A percentile compares a stretch with the other conserved stretches of the same genome.
phyloP scores from a whole-genome alignment of 2,888 invertebrate genomes.

The Patella caerulea region DNA sequence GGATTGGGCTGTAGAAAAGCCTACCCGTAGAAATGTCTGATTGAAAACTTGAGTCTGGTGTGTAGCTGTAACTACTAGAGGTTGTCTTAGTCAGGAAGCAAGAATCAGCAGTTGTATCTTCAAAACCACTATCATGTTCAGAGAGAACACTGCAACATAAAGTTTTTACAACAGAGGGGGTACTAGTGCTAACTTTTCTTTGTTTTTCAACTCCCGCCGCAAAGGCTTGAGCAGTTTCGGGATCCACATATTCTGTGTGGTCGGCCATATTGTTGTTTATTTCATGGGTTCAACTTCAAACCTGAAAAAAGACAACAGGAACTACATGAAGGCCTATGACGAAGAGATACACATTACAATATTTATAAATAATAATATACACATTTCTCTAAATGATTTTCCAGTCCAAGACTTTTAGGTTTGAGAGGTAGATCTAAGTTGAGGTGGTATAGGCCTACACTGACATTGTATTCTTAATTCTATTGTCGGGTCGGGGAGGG shows the following conservation, averaged over 20 bases:
- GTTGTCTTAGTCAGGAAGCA: not conserved
- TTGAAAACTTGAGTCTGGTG: not conserved
- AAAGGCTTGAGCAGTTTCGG: not conserved
- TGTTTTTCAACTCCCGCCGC: constrained; percentile 8
- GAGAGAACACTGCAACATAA: constrained; percentile 15
- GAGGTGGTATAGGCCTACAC: too few species aligned
- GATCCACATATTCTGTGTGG: not conserved
- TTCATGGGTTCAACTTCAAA: too few species aligned
- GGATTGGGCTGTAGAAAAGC: not conserved
- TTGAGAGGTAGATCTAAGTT: too few species aligned
- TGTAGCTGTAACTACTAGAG: not conserved
- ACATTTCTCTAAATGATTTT: too few species aligned
- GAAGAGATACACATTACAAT: too few species aligned
- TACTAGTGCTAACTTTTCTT: constrained; percentile 35
- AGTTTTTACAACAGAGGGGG: constrained; percentile 26
- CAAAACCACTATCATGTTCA: constrained; percentile 31
- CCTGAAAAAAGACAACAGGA: too few species aligned
- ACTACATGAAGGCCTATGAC: too few species aligned
- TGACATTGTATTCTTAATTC: too few species aligned
- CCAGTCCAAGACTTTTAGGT: too few species aligned
- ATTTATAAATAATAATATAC: too few species aligned
- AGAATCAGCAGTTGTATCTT: constrained; percentile 21
- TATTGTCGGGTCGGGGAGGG: too few species aligned
- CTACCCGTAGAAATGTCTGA: not conserved
- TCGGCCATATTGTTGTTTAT: too few species aligned